Conservation (phyloP, 2,888 invertebrate species). For the Cabera pusaria region DNA sequence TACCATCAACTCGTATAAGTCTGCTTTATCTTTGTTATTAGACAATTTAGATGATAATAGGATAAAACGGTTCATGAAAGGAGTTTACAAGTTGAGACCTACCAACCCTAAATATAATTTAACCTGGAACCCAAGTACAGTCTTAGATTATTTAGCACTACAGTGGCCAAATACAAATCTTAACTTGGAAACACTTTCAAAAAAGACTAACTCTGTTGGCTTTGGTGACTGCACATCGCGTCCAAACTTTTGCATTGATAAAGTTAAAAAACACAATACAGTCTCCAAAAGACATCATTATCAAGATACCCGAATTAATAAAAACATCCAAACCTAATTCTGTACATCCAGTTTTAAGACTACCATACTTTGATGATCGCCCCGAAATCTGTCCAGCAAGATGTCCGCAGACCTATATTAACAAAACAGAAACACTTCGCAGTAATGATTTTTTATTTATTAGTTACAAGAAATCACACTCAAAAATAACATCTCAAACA, state of each 20-base stretch:
- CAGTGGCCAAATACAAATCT: conserved; percentile 14
- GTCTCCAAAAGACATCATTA: no score
- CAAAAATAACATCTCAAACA: no score
- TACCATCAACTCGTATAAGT: conserved; percentile 10
- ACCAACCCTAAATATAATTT: conserved; percentile 11
- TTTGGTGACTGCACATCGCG: conserved; percentile 6
- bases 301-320: no score
- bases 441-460: no score
- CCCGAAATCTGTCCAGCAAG: no score
- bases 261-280: no score
- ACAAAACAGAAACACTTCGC: no score
- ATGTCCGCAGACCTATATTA: no score
- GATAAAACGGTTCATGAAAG: conserved; percentile 18
- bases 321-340: not conserved
- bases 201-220: conserved; percentile 12
- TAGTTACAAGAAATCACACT: no score
- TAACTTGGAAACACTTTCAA: conserved; percentile 8
- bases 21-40: conserved; percentile 11
- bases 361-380: conserved; percentile 4
- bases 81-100: conserved; percentile 15
- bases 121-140: conserved; percentile 14
- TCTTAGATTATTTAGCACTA: conserved; percentile 6
- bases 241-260: no score
- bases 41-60: conserved; percentile 6
- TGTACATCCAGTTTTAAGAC: conserved; percentile 2